Evolutionary conservation across 2,113 vertebrate species (phyloP).

Genomic region (Menura novaehollandiae): DNA sequence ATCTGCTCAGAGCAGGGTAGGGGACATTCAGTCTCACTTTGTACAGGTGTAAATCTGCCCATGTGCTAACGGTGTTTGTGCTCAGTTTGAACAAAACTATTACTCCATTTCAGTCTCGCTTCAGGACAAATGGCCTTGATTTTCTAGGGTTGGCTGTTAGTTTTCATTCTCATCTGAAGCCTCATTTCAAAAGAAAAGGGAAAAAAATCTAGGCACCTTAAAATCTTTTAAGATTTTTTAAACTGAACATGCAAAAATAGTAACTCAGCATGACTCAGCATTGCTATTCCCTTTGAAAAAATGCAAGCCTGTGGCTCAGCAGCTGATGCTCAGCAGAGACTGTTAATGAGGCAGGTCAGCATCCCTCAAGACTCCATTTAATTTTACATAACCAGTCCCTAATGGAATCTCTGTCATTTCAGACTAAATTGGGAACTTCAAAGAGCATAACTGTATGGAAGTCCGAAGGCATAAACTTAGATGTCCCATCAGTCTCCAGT

Average conservation of each 20-base stretch:
- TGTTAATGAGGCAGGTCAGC: not conserved
- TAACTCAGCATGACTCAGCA: not conserved
- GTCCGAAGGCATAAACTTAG: not conserved
- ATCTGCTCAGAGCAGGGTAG: not conserved
- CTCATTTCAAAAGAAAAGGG: not conserved
- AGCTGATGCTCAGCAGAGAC: not conserved
- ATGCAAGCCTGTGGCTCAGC: not conserved
- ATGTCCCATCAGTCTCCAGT: not conserved
- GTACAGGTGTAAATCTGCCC: not conserved
- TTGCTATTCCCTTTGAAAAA: not conserved
- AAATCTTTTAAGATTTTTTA: not conserved
- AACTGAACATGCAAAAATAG: not conserved
- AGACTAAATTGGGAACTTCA: not conserved
- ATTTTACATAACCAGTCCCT: not conserved
- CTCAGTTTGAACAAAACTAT: not conserved
- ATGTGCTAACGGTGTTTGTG: not conserved
- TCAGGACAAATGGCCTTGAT: not conserved
- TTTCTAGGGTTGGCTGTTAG: not conserved
- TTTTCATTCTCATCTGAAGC: not conserved
- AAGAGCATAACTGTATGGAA: not conserved
- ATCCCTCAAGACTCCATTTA: not conserved
- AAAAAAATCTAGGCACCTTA: not conserved
- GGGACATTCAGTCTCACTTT: not conserved
- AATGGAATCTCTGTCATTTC: not conserved
- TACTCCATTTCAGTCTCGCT: not conserved